Base-by-base conservation (phyloP, 2,113 vertebrate species). In the Gymnocephalus cernua region DNA sequence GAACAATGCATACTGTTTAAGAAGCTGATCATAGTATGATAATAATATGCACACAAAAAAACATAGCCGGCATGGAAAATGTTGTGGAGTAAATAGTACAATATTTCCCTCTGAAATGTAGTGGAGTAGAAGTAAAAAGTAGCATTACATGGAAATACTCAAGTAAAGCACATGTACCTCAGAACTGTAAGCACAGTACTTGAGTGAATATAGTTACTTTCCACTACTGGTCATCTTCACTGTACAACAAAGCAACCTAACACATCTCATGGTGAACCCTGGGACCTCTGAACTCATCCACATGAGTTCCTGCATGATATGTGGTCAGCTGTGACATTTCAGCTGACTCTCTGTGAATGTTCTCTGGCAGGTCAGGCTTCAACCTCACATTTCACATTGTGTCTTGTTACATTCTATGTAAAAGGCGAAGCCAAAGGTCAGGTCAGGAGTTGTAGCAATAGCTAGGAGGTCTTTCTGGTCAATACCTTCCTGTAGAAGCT, bases 361-460 rank as follows among this genome's bases (percentile, higher is more conserved):
- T 87, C 76, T 67, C 68, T 80, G 27, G 64, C 70, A 74, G 76
- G 79, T 77, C 74, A 82, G 62, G 59, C 53, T 9, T 16, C 48
- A 48, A 88, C 74, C 73, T 85, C 83, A 82, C 13, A 66, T 85
- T 86, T 90, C 72, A 82, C 73, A 76, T 35, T 64, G 63, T 76
- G 13, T 91, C 90, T 72, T 66, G 74, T 93, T 90, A 90, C 83
- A 74, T 83, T 89, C 79, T 69, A 45, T 77, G 75, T 14, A 47
- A 85, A 72, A 68, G 4, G 23, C 11, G 16, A 25, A 59, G 79
- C 63, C 83, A 88, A 89, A 88, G 77, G 74, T 93, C 66, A 80
- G 50, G 74, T 93, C 73, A 83, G 35, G 76, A 92, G 69, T 3
- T 0, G 45, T 67, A 77, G 85, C 74, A 86, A 80, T 69, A 88